Evolutionary conservation across 2,888 invertebrate genomes (phyloP).

Genomic region (Drosophila austrosaltans): DNA sequence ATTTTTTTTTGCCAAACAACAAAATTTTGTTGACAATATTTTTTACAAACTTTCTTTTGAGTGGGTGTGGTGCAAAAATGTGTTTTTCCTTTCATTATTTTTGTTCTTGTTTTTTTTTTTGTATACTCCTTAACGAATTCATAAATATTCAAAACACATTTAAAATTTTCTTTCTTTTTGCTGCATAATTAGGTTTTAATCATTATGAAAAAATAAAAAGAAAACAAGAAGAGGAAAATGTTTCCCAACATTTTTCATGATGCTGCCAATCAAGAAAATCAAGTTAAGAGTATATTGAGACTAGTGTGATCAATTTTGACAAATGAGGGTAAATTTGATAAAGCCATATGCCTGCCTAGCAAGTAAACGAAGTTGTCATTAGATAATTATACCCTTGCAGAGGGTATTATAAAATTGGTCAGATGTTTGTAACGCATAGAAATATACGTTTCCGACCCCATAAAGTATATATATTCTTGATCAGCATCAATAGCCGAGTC

Average conservation of each 20-base stretch:
- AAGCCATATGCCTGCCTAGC: slow-evolving; percentile 16
- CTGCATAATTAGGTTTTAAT: slow-evolving; percentile 75
- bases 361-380: neutral
- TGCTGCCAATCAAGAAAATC: slow-evolving; percentile 53
- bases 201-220: slow-evolving; percentile 42
- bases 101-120: neutral
- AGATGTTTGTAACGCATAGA: too few relatives aligned
- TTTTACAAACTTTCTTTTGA: slow-evolving; percentile 56
- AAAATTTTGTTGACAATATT: slow-evolving; percentile 72
- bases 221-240: slow-evolving; percentile 26
- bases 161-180: slow-evolving; percentile 61
- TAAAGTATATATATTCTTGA: too few relatives aligned
- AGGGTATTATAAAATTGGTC: too few relatives aligned
- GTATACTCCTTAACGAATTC: slow-evolving; percentile 46
- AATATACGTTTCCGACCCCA: too few relatives aligned
- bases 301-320: slow-evolving; percentile 65
- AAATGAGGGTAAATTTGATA: slow-evolving; percentile 52
- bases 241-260: slow-evolving; percentile 40
- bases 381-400: too few relatives aligned
- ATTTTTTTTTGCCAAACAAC: slow-evolving; percentile 55
- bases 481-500: too few relatives aligned
- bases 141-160: slow-evolving; percentile 80
- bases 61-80: slow-evolving; percentile 33
- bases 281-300: slow-evolving; percentile 27
- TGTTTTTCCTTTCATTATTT: slow-evolving; percentile 21